Base-by-base conservation (phyloP, 2,888 invertebrate species). In the Cerastis leucographa region DNA sequence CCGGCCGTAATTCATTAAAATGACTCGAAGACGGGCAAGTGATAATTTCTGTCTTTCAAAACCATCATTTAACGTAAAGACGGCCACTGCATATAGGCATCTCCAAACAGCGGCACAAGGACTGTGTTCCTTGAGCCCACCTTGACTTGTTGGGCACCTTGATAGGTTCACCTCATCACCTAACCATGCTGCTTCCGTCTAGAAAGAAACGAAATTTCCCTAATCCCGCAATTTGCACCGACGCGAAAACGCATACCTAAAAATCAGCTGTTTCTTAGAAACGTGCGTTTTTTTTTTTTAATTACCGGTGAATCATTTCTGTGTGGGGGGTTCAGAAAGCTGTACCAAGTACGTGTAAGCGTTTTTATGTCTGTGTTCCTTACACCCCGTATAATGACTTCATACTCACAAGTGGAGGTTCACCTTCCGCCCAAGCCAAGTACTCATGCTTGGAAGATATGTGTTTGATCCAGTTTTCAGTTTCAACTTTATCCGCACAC, bases 361-460 rank as follows among this genome's bases (percentile, higher is more conserved):
- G 35, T 35, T 35, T 35, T 35, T 3, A 3, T 3, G 35, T 35
- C 35, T 1, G 35, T 3, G 35, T 35, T 35, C 35, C 35, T 35
- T 35, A 35, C 35, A 35, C 3, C 35, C 35, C 35, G 35, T 35
- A 35, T 35, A 12, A 25, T n/a, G 0, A 51, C 22, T 42, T 17
- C 56, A 72, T 80, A 87, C 87, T 88, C 59, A 87, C 87, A 40
- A 89, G 42, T 29, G 84, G 81, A 9, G 70, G 59, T 25, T 85
- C 81, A 0, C 84, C 87, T 6, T 84, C 83, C 7, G 79, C 82
- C 90, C 90, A 90, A 25, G 87, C 88, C 51, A 89, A 11, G 44
- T 88, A 88, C 42, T 84, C 70, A 65, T 88, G 88, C 0, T 67
- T 59, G 12, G 49, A 56, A 29, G 78, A 73, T 65, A 85, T 74